Percentiles rank a stretch among this genome's conserved stretches.
These are phyloP conservation scores for Sesia bembeciformis DNA, from an alignment of 2,888 invertebrate species.

Conservation along the genomic window DNA sequence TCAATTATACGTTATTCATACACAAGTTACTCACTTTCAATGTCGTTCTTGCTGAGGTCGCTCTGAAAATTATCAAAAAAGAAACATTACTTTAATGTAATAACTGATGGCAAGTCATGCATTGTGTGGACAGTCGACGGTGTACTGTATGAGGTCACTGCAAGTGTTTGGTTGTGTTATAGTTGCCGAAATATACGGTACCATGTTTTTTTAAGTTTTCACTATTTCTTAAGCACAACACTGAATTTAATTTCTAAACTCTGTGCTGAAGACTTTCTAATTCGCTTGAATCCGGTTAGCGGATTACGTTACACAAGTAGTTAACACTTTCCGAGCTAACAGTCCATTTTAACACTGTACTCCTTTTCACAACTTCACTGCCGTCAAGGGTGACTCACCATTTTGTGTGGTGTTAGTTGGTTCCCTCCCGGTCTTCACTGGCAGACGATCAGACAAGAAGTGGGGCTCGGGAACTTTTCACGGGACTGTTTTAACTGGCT, in stretches of 20 bases:
- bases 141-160: conserved; percentile 39
- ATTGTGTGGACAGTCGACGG: conserved; percentile 33
- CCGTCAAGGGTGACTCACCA: conserved; percentile 74
- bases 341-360: conserved; percentile 59
- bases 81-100: conserved; percentile 50
- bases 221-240: conserved; percentile 52
- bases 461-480: conserved; percentile 80
- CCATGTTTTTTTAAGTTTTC: conserved; percentile 41
- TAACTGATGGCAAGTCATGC: conserved; percentile 32
- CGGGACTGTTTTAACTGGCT: conserved; percentile 82
- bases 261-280: conserved; percentile 11
- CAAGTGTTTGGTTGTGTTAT: conserved; percentile 20
- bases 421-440: conserved; percentile 80
- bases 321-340: conserved; percentile 25
- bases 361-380: conserved; percentile 66
- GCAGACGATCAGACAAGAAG: conserved; percentile 85
- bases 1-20: background rate
- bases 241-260: conserved; percentile 27
- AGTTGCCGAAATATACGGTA: conserved; percentile 30
- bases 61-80: conserved; percentile 80
- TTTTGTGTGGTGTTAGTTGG: conserved; percentile 78
- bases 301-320: conserved; percentile 44
- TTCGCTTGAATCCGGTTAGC: conserved; percentile 56
- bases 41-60: conserved; percentile 89
- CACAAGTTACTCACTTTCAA: conserved; percentile 86